Base-by-base conservation (phyloP, 2,888 invertebrate genomes). In the Eristalis intricaria region DNA sequence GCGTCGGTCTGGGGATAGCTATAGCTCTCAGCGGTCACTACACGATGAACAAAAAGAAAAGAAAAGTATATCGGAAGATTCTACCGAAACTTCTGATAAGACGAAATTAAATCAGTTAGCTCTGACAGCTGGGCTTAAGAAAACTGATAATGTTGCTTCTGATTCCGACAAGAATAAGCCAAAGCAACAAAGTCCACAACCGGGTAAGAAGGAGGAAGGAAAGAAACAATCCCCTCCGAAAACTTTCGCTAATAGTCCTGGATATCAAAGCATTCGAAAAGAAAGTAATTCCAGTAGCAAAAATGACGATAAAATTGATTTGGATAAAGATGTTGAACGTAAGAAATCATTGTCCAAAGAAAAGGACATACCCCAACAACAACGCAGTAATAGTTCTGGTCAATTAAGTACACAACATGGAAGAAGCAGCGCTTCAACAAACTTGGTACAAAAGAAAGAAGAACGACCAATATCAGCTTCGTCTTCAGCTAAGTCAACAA, bases 251-350 rank as follows among this genome's bases (percentile, higher is more conserved):
- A 70, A 73, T 56, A 78, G 84, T 13, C 84, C 89, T 19, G 84
- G 89, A 35, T 89, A 89, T 70, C 89, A 88, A 65, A 85, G 80
- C 61, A 64, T 63, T 0, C 84, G 89, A n/a, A 90, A 90, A 35
- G 90, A 90, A 68, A 89, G 89, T 70, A 78, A 78, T 23, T 89
- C 89, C 0, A 89, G 88, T 40, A 78, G 75, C 2, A 89, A 89
- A 73, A 88, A 93, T 26, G 94, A 95, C 79, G 95, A 95, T 74
- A 95, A 90, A 97, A 96, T 68, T 97, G 97, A 93, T 97, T 97
- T 97, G 92, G 97, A 97, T 8, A 95, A 69, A 40, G 89, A 89
- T 63, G 22, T 65, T 19, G 89, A 89, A 29, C 80, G 89, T 5
- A 90, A 89, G 65, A 91, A 91, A 85, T 90, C 90, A 0, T 65